Evolutionary conservation across 2,888 invertebrate species (phyloP), one percentile per base, ranked within the genome.

Genomic region (Brenthis daphne): DNA sequence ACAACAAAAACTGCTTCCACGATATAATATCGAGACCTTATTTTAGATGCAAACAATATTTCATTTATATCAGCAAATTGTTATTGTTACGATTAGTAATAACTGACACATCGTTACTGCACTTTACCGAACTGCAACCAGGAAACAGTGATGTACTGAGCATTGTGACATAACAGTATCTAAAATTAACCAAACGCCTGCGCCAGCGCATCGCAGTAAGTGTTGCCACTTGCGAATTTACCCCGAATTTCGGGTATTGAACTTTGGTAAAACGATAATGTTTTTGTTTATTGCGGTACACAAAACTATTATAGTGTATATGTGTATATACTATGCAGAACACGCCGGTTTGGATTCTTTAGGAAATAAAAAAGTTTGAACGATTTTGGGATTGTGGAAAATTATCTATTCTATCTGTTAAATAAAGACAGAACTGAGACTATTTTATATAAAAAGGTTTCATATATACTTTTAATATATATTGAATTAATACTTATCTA

Each of bases 111-210:
- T 66, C 54, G 47, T 60, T 60, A 63, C 33, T 63, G 53, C 53
- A 57, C 51, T 64, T 55, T 64, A 67, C 58, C 57, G 51, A 68
- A 65, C 65, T 68, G 66, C 75, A 69, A 75, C 76, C 74, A 73
- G 76, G 76, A 76, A 76, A 74, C 73, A 63, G 64, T 70, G 56
- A 33, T 53, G 65, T 68, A 53, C 55, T 57, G 16, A 65, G 73
- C 75, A 77, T 73, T 75, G 76, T 91, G 90, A 90, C 90, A 90
- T 90, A 90, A 90, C 86, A 77, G 81, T 79, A 72, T 81, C 85
- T 91, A 91, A 85, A 87, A 84, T 89, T 91, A 90, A 81, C 84
- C 83, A 81, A 85, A 84, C 78, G 82, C 76, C 78, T 82, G 85
- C 85, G 85, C 85, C 71, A 72, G 86, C 88, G 89, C 89, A 88